Evolutionary conservation across 2,113 vertebrate species (phyloP).

Genomic region (Salvelinus sp.): DNA sequence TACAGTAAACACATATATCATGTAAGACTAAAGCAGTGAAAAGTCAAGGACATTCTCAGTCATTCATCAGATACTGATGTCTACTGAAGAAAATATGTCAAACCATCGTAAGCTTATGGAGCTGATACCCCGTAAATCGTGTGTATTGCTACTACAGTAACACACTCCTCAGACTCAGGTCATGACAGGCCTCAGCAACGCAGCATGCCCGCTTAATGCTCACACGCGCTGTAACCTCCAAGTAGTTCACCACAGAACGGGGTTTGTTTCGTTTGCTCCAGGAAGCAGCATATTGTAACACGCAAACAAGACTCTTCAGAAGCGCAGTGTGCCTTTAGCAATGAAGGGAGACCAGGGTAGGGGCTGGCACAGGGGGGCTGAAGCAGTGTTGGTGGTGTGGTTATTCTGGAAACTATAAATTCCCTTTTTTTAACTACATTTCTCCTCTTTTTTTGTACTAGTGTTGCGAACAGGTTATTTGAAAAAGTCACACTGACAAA

Average conservation of each 20-base stretch:
- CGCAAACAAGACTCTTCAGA: conserved; percentile 38
- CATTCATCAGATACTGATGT: conserved; percentile 72
- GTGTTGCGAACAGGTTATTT: conserved; percentile 43
- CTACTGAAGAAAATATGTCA: conserved; percentile 64
- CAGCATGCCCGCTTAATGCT: conserved; percentile 43
- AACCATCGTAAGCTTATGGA: conserved; percentile 61
- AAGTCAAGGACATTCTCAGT: conserved; percentile 70
- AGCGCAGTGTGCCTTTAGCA: conserved; percentile 46
- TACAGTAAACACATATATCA: conserved; percentile 51
- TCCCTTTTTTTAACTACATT: background rate
- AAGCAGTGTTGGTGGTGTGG: conserved; percentile 27
- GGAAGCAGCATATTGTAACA: conserved; percentile 59
- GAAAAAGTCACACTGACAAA: conserved; percentile 58
- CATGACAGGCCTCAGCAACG: conserved; percentile 38
- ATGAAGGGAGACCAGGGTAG: conserved; percentile 32
- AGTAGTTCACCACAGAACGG: conserved; percentile 44
- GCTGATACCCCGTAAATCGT: conserved; percentile 61
- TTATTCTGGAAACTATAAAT: background rate
- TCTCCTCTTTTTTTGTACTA: conserved; percentile 44
- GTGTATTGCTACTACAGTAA: conserved; percentile 47
- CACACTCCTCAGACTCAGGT: conserved; percentile 31
- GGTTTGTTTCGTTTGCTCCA: conserved; percentile 59
- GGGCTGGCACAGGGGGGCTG: conserved; percentile 2
- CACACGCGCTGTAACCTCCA: conserved; percentile 43
- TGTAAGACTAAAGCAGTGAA: conserved; percentile 68